A percentile compares a stretch with the other conserved stretches of the same genome.
Evolutionary conservation across 2,888 invertebrate genomes (phyloP).

Genomic region (Clitarchus hookeri): DNA sequence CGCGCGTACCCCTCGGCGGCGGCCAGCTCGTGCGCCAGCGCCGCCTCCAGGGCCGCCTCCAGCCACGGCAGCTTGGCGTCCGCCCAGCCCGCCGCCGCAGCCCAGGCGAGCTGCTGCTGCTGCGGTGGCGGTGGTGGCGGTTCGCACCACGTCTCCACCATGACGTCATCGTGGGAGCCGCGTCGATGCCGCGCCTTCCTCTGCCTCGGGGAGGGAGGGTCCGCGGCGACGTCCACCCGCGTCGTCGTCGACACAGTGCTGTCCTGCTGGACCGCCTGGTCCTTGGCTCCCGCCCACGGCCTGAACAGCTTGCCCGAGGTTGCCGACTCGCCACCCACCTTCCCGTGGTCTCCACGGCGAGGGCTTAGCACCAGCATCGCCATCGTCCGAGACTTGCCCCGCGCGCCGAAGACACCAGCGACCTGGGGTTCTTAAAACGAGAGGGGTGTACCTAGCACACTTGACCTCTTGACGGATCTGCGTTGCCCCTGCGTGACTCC

Average conservation of each 20-base stretch:
- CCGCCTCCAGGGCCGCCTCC: slow-evolving; percentile 23
- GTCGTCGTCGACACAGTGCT: slow-evolving; percentile 33
- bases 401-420: background rate
- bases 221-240: background rate
- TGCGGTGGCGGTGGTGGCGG: background rate
- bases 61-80: background rate
- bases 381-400: background rate
- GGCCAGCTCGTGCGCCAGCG: slow-evolving; percentile 29
- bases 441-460: background rate
- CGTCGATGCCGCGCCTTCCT: too few relatives aligned
- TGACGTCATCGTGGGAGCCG: background rate
- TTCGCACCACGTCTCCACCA: background rate
- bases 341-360: background rate
- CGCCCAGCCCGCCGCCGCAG: background rate
- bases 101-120: background rate
- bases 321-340: background rate
- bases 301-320: slow-evolving; percentile 36
- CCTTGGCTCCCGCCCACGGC: slow-evolving; percentile 34
- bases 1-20: slow-evolving; percentile 34
- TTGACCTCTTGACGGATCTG: too few relatives aligned
- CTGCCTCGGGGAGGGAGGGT: background rate
- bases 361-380: background rate
- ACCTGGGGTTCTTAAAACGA: background rate
- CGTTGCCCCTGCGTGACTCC: background rate
- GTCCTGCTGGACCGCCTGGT: slow-evolving; percentile 28